Evolutionary conservation across 2,113 vertebrate genomes (phyloP).

Genomic region (Dasyprocta punctata): DNA sequence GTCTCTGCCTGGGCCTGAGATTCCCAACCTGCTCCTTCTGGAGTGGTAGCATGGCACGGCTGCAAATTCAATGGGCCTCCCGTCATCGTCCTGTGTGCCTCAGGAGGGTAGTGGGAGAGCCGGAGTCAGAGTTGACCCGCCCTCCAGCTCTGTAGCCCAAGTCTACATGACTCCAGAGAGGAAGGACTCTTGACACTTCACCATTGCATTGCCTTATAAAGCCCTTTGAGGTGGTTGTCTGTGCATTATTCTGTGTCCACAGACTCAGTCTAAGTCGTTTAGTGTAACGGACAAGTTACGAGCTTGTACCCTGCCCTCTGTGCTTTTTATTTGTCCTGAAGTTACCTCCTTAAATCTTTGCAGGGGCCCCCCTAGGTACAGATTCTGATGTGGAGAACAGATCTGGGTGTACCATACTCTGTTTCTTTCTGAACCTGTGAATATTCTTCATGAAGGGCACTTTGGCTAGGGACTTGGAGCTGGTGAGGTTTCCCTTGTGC

Average conservation of each 20-base stretch:
- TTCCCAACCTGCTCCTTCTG: background rate
- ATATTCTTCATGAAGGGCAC: background rate
- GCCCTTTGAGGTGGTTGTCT: background rate
- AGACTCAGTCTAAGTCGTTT: constrained; percentile 1
- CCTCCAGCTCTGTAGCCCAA: background rate
- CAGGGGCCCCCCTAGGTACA: background rate
- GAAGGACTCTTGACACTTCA: background rate
- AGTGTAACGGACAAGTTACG: background rate
- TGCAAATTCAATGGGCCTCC: background rate
- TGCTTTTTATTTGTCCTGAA: constrained; percentile 64
- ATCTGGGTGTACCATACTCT: background rate
- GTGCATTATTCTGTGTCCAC: background rate
- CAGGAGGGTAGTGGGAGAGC: background rate
- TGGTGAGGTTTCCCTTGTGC: background rate
- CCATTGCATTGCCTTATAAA: background rate
- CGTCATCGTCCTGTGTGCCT: background rate
- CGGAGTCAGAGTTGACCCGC: background rate
- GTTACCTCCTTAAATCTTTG: constrained; percentile 72
- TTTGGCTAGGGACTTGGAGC: background rate
- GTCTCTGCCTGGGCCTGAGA: background rate
- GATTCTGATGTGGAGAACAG: constrained; percentile 14
- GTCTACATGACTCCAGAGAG: background rate
- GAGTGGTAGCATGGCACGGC: background rate
- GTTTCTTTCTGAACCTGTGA: constrained; percentile 46
- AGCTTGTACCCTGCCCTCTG: constrained; percentile 10